phyloP scores from a whole-genome alignment of 2,888 invertebrate genomes.

The Tryphoninae sp. region DNA sequence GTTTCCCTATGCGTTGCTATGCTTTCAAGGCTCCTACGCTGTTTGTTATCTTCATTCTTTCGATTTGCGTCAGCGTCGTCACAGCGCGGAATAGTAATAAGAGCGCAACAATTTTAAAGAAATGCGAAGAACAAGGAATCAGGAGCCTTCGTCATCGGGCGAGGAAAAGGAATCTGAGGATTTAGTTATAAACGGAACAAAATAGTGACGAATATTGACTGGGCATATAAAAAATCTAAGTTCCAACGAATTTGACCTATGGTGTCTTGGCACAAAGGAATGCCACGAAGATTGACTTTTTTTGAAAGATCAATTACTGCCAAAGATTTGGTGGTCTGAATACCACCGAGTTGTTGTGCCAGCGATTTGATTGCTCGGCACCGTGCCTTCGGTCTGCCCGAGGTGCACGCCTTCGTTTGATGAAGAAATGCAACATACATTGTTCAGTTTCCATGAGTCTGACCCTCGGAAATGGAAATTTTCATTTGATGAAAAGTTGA shows the following conservation, averaged over 20 bases:
- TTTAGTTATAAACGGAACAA: conserved; percentile 21
- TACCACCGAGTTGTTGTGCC: conserved; percentile 14
- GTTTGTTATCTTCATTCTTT: conserved; percentile 25
- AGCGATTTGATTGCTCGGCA: conserved; percentile 22
- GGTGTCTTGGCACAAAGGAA: neutral
- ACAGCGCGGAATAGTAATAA: conserved; percentile 24
- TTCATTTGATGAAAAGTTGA: conserved; percentile 32
- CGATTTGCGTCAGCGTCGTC: conserved; percentile 37
- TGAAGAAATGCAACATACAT: conserved; percentile 18
- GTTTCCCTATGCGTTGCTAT: neutral
- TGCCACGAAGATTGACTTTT: conserved; percentile 7
- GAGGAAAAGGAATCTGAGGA: conserved; percentile 18
- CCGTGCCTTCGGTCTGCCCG: conserved; percentile 19
- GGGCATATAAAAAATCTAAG: conserved; percentile 13
- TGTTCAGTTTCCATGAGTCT: conserved; percentile 22
- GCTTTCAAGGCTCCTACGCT: neutral
- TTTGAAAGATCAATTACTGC: neutral
- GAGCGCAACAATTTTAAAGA: conserved; percentile 16
- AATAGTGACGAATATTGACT: conserved; percentile 9
- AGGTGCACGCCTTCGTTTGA: neutral
- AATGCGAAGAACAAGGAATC: conserved; percentile 36
- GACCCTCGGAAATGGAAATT: conserved; percentile 17
- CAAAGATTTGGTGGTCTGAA: conserved; percentile 16
- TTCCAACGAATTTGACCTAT: neutral
- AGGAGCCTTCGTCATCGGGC: conserved; percentile 8